These are phyloP conservation scores for Anolis sagrei DNA, from an alignment of 2,113 vertebrate genomes.

Conservation along the genomic window DNA sequence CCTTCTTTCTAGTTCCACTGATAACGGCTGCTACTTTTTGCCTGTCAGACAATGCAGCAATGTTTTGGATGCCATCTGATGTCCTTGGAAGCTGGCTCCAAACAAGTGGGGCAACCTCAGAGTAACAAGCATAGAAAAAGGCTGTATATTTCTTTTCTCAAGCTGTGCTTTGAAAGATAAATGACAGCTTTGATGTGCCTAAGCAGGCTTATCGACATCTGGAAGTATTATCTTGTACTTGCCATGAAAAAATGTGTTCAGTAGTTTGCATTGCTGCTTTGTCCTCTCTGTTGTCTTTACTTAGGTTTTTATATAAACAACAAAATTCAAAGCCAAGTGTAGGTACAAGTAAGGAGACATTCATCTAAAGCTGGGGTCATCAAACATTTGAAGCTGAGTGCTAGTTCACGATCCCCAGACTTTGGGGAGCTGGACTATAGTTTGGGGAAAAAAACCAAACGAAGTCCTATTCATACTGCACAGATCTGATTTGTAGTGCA, in stretches of 20 bases:
- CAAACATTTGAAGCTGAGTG: not conserved
- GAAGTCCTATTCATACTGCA: no score
- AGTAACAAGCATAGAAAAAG: not conserved
- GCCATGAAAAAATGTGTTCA: conserved; percentile 6
- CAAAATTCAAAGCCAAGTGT: conserved; percentile 1
- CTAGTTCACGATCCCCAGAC: not conserved
- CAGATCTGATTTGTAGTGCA: no score
- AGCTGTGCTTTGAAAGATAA: conserved; percentile 35
- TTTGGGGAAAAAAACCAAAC: no score
- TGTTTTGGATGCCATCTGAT: not conserved
- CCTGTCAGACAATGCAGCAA: conserved; percentile 11
- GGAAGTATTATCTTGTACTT: conserved; percentile 11
- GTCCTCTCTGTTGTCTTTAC: not conserved
- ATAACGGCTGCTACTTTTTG: conserved; percentile 47
- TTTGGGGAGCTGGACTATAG: no score
- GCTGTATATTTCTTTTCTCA: conserved; percentile 14
- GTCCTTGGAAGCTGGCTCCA: not conserved
- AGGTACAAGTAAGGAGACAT: conserved; percentile 15
- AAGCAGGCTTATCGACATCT: not conserved
- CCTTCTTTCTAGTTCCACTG: not conserved
- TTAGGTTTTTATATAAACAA: conserved; percentile 13
- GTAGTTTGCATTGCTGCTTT: not conserved
- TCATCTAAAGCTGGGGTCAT: conserved; percentile 13
- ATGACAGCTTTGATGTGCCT: conserved; percentile 23
- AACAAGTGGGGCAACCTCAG: not conserved